Conservation (phyloP, 2,888 invertebrate species). For the Coecobrya sp. region DNA sequence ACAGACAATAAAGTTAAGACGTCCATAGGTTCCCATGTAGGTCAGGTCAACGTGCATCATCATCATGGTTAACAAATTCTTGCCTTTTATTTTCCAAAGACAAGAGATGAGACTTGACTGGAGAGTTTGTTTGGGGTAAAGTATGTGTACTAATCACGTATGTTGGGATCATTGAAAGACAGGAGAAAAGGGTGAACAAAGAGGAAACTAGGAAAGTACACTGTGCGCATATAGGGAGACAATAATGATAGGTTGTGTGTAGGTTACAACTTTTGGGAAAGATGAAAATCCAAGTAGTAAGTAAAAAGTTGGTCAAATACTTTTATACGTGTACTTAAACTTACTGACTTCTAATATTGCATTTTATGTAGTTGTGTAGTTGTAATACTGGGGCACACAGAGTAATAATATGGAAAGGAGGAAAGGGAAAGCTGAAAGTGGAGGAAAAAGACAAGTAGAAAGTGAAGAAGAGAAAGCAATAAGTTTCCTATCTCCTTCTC, state of each 20-base stretch:
- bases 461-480: constrained; percentile 23
- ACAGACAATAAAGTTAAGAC: background rate
- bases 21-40: background rate
- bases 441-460: constrained; percentile 10
- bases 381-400: background rate
- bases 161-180: background rate
- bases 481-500: background rate
- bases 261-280: background rate
- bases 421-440: background rate
- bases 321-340: constrained; percentile 4
- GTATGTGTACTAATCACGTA: constrained; percentile 21
- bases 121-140: background rate
- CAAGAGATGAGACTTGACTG: constrained; percentile 20
- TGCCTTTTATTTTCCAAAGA: background rate
- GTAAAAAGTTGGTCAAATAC: constrained; percentile 40
- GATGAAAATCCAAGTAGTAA: constrained; percentile 5
- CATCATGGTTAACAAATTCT: background rate
- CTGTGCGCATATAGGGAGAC: background rate
- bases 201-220: background rate
- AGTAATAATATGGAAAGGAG: background rate
- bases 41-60: background rate
- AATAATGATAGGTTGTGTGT: constrained; percentile 1
- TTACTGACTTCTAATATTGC: background rate
- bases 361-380: background rate
- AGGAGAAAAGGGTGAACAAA: background rate